Base-by-base conservation (phyloP, 2,888 invertebrate genomes). In the Synergus umbraculus region DNA sequence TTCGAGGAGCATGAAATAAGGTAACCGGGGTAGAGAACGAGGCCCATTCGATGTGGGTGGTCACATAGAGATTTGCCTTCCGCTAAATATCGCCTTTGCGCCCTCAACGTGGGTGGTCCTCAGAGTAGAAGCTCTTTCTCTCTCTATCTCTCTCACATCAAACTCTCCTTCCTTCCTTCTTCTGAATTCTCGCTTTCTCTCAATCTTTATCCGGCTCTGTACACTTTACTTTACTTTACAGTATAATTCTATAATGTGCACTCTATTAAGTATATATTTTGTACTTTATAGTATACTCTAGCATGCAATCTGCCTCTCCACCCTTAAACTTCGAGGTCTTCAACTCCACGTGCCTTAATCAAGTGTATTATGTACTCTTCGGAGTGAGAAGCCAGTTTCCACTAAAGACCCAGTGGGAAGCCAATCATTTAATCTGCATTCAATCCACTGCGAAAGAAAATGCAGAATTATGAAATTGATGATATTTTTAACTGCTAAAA, bases 11-110 rank as follows among this genome's bases (percentile, higher is more conserved):
- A 86, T 87, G 86, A 87, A 89, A 88, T 89, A 89, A 89, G 88
- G 89, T 89, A 89, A 88, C 86, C 82, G 79, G 82, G 87, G 81
- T 84, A 85, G 85, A 86, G 87, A 87, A 83, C 81, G 85, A 86
- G 87, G 84, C 85, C 83, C 85, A 78, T 77, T 86, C 90, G 80
- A 89, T 88, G 91, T 91, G 91, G 91, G 91, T 91, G 91, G 91
- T 88, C 91, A 87, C 81, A 84, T 86, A 87, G 89, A 90, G 91
- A 91, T 91, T 91, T 90, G 91, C 91, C 91, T 91, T 91, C 90
- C 90, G 91, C 91, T 91, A 91, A 91, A 91, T 91, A 91, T 91
- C 90, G 90, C 89, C 91, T 91, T 90, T 89, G 89, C 90, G 90
- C 91, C 90, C 89, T 88, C 91, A 85, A 89, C 90, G 90, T 91